These are phyloP conservation scores for Gymnodraco acuticeps DNA, from an alignment of 2,797 vertebrate species.

Conservation along the genomic window DNA sequence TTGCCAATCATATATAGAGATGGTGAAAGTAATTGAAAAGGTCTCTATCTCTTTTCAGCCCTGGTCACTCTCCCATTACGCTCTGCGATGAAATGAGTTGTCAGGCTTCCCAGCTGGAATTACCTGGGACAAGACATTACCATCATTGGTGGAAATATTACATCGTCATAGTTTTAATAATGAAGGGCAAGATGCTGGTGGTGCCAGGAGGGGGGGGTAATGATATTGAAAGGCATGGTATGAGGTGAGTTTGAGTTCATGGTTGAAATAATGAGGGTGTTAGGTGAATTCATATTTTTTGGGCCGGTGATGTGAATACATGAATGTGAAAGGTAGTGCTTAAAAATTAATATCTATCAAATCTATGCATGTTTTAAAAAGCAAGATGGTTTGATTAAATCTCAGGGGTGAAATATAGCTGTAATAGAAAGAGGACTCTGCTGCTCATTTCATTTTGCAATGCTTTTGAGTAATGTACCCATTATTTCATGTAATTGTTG, in stretches of 20 bases:
- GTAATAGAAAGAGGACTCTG: conserved; percentile 43
- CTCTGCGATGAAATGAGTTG: conserved; percentile 64
- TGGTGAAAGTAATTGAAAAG: conserved; percentile 73
- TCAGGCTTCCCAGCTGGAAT: conserved; percentile 66
- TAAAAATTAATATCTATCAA: conserved; percentile 48
- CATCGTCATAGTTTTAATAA: conserved; percentile 72
- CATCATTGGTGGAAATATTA: conserved; percentile 67
- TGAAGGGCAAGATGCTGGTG: conserved; percentile 34
- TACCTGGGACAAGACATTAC: conserved; percentile 74
- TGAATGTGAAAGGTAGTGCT: conserved; percentile 59
- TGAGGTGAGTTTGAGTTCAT: conserved; percentile 75
- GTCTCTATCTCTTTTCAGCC: conserved; percentile 61
- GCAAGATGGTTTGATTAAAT: conserved; percentile 36
- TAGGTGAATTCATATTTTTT: conserved; percentile 67
- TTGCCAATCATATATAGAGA: conserved; percentile 55
- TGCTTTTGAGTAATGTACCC: conserved; percentile 47
- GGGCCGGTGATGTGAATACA: conserved; percentile 50
- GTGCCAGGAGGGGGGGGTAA: conserved; percentile 39
- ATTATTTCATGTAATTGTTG: conserved; percentile 34
- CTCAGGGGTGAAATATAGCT: conserved; percentile 51
- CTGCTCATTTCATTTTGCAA: conserved; percentile 43
- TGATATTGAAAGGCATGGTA: conserved; percentile 59
- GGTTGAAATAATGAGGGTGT: conserved; percentile 70
- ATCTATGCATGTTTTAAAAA: conserved; percentile 67
- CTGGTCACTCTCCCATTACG: conserved; percentile 73